These are phyloP conservation scores for Sternotherus odoratus DNA, from an alignment of 2,797 vertebrate species.

Conservation along the genomic window DNA sequence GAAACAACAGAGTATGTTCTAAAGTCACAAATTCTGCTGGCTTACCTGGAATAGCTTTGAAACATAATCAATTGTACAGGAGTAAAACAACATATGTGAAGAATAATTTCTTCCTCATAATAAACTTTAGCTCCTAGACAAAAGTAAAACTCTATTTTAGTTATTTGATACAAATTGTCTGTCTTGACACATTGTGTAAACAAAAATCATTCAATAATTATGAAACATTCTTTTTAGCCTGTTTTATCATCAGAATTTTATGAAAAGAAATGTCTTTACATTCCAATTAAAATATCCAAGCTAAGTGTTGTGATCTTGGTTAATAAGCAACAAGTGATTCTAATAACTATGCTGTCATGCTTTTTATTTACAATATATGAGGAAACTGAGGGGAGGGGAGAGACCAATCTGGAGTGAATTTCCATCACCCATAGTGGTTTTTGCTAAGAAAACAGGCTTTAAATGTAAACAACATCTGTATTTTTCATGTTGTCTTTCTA, in stretches of 20 bases:
- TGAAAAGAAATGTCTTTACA: neutral
- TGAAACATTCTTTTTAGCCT: neutral
- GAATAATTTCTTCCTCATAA: neutral
- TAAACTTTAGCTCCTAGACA: neutral
- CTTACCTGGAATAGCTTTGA: neutral
- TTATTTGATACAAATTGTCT: neutral
- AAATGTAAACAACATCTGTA: conserved; percentile 78
- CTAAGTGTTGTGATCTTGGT: conserved; percentile 41
- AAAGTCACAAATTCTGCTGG: neutral
- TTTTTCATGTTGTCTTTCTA: conserved; percentile 77
- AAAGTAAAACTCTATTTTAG: neutral
- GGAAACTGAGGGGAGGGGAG: conserved; percentile 43
- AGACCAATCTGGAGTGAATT: conserved; percentile 78
- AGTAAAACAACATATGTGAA: neutral
- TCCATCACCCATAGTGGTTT: conserved; percentile 65
- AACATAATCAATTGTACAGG: neutral
- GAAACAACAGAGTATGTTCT: neutral
- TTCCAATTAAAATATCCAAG: conserved; percentile 41
- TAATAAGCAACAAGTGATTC: conserved; percentile 70
- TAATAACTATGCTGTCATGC: conserved; percentile 60
- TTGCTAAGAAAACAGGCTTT: conserved; percentile 78
- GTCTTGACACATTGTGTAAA: neutral
- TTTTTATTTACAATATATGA: conserved; percentile 73
- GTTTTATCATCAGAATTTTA: neutral
- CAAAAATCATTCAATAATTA: neutral